phyloP scores from a whole-genome alignment of 2,797 vertebrate genomes.

The Myotis planiceps region DNA sequence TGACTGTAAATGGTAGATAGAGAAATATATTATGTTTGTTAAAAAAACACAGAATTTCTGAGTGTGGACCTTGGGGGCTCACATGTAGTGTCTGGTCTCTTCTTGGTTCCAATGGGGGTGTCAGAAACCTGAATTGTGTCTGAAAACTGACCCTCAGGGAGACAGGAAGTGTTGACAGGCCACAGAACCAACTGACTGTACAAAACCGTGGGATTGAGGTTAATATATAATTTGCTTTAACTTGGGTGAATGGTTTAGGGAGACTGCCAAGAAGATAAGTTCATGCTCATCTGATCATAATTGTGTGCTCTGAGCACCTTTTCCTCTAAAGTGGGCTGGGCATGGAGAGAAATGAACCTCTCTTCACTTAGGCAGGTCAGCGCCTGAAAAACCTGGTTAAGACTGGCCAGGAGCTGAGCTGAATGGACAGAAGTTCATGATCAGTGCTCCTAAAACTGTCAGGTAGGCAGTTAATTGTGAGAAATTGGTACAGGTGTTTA shows the following conservation, averaged over 20 bases:
- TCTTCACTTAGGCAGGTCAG: not conserved
- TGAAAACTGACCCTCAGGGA: not conserved
- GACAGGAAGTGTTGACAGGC: not conserved
- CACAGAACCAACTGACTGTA: not conserved
- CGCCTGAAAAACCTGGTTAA: not conserved
- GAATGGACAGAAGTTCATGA: not conserved
- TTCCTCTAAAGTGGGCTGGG: not conserved
- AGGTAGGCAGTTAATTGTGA: not conserved
- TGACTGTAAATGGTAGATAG: not conserved
- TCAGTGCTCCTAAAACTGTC: not conserved
- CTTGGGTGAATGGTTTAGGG: not conserved
- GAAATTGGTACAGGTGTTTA: not conserved
- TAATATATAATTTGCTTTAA: slow-evolving; percentile 47
- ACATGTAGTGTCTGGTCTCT: not conserved
- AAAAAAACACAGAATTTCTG: not conserved
- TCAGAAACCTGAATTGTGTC: not conserved
- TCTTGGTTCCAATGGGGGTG: not conserved
- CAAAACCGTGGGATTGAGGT: not conserved
- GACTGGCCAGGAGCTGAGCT: not conserved
- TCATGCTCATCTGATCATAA: not conserved
- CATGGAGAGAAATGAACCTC: not conserved
- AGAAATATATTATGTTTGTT: not conserved
- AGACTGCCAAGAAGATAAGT: not conserved
- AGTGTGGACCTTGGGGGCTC: not conserved
- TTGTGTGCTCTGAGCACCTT: not conserved